A percentile compares a stretch with the other conserved stretches of the same genome.
Conservation (phyloP, 2,888 invertebrate species). For the Xestia rhomboidea region DNA sequence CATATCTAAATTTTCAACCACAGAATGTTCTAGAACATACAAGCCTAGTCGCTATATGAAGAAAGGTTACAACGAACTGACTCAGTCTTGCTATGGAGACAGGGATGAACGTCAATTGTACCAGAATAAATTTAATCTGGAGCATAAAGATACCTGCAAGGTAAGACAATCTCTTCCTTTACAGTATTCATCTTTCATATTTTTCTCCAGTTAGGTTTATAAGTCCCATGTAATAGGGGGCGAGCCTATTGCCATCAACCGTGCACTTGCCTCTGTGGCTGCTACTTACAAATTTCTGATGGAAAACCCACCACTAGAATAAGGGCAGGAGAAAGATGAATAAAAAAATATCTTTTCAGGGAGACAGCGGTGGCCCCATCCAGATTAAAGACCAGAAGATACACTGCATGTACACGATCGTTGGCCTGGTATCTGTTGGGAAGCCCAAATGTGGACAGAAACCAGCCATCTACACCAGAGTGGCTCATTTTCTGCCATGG, state of each 20-base stretch:
- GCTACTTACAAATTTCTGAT: too few species aligned
- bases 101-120: background rate
- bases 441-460: background rate
- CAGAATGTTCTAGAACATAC: background rate
- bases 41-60: background rate
- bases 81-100: constrained; percentile 4
- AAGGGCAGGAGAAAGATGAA: background rate
- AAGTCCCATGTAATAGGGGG: too few species aligned
- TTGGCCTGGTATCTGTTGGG: background rate
- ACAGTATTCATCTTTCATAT: background rate
- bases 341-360: background rate
- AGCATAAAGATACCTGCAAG: constrained; percentile 7
- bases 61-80: background rate
- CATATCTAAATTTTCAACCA: background rate
- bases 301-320: too few species aligned
- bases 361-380: constrained; percentile 12
- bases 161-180: background rate
- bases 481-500: background rate
- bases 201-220: too few species aligned
- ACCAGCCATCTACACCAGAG: constrained; percentile 8
- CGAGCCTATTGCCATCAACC: too few species aligned
- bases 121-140: background rate
- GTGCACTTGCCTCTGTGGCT: too few species aligned
- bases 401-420: constrained; percentile 14
- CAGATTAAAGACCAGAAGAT: constrained; percentile 11